Base-by-base conservation (phyloP, 2,113 vertebrate genomes). In the Scomber japonicus region DNA sequence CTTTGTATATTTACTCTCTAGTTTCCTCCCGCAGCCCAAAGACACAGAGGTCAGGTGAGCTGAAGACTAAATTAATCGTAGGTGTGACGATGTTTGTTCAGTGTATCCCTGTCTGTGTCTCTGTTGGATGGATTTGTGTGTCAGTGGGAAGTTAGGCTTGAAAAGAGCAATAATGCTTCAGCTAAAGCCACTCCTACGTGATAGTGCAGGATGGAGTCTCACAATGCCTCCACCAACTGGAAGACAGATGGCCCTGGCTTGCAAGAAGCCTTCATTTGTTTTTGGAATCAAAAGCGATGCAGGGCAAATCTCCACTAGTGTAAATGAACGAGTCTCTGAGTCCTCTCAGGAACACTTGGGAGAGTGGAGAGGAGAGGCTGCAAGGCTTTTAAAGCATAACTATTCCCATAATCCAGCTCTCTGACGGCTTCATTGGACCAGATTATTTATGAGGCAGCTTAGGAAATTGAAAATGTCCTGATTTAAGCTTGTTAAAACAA, bases 391-490 rank as follows among this genome's bases (percentile, higher is more conserved):
- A 63, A 75, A 76, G 53, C 66, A 74, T 74, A 65, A 78, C 63
- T 27, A 16, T 68, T 80, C 62, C 70, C 46, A 83, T 45, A 53
- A 48, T 72, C 16, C 71, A 55, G 68, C 57, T 66, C 62, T 75
- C 50, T 57, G 78, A 65, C 53, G 45, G 78, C 56, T 48, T 74
- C 31, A 68, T 44, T 12, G 67, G 64, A 53, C 46, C 56, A 30
- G 31, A 49, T 73, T 71, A 76, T 89, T 83, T 82, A 88, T 27
- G 45, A 84, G 82, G 74, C 81, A 86, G 65, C 11, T 75, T n/a
- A 46, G 81, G 78, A 89, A 86, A 91, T 80, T 79, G 74, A 87
- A 92, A 88, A 85, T 50, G 56, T 72, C 65, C 75, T 85, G 74
- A 89, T 88, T 83, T 73, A 51, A 63, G 75, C 85, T 74, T 85